phyloP scores from a whole-genome alignment of 1,140 invertebrate species.

The Atopsyche davidsoni region DNA sequence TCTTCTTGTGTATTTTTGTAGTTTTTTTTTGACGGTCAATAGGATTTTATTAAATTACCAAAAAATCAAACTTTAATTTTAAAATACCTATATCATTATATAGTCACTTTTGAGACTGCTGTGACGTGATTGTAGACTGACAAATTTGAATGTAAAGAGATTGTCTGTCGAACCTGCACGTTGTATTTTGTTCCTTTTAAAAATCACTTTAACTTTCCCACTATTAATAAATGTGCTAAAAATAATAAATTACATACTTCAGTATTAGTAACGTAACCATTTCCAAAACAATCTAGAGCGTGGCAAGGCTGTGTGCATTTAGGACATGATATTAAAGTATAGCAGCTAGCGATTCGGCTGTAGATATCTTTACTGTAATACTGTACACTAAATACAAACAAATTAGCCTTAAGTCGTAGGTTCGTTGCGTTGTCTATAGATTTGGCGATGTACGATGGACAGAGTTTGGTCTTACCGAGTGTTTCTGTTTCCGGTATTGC shows the following conservation, averaged over 20 bases:
- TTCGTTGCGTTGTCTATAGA: conserved; percentile 32
- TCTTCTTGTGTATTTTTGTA: conserved; percentile 29
- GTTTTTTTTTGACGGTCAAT: conserved; percentile 26
- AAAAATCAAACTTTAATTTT: conserved; percentile 13
- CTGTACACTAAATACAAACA: conserved; percentile 31
- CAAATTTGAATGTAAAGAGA: conserved; percentile 25
- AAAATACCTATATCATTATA: conserved; percentile 13
- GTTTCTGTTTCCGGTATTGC: conserved; percentile 21
- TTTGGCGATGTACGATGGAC: conserved; percentile 29
- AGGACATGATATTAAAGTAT: conserved; percentile 41
- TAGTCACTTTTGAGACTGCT: conserved; percentile 29
- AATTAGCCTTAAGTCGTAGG: conserved; percentile 31
- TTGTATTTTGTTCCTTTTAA: conserved; percentile 25
- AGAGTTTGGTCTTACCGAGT: conserved; percentile 24
- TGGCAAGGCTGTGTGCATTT: conserved; percentile 62
- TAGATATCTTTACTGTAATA: conserved; percentile 25
- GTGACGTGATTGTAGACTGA: conserved; percentile 28
- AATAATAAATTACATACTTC: conserved; percentile 14
- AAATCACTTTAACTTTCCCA: conserved; percentile 19
- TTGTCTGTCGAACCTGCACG: conserved; percentile 28
- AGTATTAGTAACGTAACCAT: conserved; percentile 17
- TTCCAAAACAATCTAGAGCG: conserved; percentile 43
- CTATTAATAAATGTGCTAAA: conserved; percentile 15
- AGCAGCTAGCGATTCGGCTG: conserved; percentile 29
- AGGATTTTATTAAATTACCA: conserved; percentile 22